Conservation (phyloP, 1,140 invertebrate genomes). For the Leucophenga varia region DNA sequence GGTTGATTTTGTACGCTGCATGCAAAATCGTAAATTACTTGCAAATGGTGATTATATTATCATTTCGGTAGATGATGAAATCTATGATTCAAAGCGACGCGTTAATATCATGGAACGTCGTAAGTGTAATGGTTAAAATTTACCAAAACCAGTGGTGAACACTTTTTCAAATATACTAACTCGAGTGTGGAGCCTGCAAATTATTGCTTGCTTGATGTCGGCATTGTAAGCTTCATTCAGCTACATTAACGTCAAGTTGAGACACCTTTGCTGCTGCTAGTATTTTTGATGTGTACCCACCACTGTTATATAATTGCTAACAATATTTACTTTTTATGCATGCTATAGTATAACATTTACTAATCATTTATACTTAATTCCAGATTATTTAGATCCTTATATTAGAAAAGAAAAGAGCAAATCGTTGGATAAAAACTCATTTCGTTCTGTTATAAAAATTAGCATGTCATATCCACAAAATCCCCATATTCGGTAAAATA, state of each 20-base stretch:
- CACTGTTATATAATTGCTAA: background rate
- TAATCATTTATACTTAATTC: no score
- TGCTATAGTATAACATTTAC: slow-evolving; percentile 31
- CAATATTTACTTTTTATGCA: slow-evolving; percentile 34
- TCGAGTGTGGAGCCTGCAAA: background rate
- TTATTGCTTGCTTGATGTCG: slow-evolving; percentile 2
- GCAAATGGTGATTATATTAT: slow-evolving; percentile 78
- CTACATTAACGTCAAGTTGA: no score
- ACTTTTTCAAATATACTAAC: no score
- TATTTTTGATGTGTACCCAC: background rate
- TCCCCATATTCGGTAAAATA: slow-evolving; percentile 67
- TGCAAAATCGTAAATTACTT: slow-evolving; percentile 68
- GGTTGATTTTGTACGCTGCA: slow-evolving; percentile 73
- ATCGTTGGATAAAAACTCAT: slow-evolving; percentile 63
- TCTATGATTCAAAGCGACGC: slow-evolving; percentile 71
- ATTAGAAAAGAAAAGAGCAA: slow-evolving; percentile 61
- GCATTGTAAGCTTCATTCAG: no score
- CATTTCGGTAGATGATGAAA: slow-evolving; percentile 83
- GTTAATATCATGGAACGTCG: slow-evolving; percentile 68
- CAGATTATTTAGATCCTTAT: slow-evolving; percentile 70
- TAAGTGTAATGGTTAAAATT: no score
- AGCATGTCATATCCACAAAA: slow-evolving; percentile 72
- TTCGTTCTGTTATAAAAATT: slow-evolving; percentile 71
- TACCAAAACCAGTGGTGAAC: no score
- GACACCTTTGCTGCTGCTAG: background rate